Conservation (phyloP, 2,888 invertebrate species). For the Arrhopalites spinosus region DNA sequence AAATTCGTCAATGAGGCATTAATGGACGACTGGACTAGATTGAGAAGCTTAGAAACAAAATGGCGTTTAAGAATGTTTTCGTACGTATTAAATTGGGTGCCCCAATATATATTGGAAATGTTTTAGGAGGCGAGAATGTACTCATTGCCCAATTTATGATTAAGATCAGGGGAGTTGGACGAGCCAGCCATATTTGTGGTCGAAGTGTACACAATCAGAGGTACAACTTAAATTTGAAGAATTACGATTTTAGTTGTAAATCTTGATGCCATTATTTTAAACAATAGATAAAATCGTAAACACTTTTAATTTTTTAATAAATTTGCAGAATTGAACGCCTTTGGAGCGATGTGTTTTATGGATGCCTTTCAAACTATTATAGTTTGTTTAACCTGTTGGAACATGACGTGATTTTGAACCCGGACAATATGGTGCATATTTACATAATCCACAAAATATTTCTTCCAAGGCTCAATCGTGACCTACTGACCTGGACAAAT, state of each 20-base stretch:
- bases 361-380: background rate
- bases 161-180: background rate
- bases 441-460: background rate
- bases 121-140: background rate
- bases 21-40: no score
- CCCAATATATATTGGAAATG: constrained; percentile 57
- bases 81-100: constrained; percentile 65
- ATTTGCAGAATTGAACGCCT: background rate
- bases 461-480: background rate
- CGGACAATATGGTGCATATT: background rate
- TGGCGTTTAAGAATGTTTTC: no score
- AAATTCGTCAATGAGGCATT: no score
- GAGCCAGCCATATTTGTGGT: background rate
- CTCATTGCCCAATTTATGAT: background rate
- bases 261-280: no score
- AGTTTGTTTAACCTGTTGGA: background rate
- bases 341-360: background rate
- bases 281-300: no score
- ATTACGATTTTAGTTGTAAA: no score
- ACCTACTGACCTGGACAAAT: background rate
- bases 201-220: background rate
- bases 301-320: no score
- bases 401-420: background rate
- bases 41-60: no score
- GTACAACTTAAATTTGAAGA: background rate